Evolutionary conservation across 2,113 vertebrate species (phyloP).

Genomic region (Toxostoma redivivum): DNA sequence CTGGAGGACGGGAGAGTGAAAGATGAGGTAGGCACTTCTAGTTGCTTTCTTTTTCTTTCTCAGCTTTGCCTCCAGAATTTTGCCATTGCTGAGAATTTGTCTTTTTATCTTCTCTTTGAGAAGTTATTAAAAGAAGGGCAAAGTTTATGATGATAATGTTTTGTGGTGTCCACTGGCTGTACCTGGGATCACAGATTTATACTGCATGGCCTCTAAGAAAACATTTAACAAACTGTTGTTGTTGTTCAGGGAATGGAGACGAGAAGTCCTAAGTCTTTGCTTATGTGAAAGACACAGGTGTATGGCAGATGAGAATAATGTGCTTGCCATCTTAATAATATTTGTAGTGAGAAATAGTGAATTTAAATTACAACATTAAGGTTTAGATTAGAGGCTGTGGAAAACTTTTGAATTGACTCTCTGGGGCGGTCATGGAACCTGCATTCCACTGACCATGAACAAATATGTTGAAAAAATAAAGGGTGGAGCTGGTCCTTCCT

Average conservation of each 20-base stretch:
- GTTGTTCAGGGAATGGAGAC: not conserved
- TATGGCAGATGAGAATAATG: not conserved
- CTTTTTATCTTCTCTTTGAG: not conserved
- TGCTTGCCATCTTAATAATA: not conserved
- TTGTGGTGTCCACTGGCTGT: not conserved
- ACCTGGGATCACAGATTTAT: not conserved
- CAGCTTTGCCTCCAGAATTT: not conserved
- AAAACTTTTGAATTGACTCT: not conserved
- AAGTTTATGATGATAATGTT: not conserved
- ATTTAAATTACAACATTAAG: not conserved
- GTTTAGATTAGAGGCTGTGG: not conserved
- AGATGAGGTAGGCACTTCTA: not conserved
- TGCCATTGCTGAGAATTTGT: not conserved
- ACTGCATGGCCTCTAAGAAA: not conserved
- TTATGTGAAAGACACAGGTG: not conserved
- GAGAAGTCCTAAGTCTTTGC: not conserved
- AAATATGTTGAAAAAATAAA: not conserved
- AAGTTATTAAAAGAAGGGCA: not conserved
- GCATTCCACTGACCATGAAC: not conserved
- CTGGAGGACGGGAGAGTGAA: not conserved
- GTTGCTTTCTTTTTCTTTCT: not conserved
- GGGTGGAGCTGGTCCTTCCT: not conserved
- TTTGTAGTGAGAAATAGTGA: not conserved
- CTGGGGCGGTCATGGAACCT: not conserved
- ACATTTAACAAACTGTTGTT: not conserved